phyloP scores from a whole-genome alignment of 2,113 vertebrate genomes.

The human (Homo sapiens) region DNA sequence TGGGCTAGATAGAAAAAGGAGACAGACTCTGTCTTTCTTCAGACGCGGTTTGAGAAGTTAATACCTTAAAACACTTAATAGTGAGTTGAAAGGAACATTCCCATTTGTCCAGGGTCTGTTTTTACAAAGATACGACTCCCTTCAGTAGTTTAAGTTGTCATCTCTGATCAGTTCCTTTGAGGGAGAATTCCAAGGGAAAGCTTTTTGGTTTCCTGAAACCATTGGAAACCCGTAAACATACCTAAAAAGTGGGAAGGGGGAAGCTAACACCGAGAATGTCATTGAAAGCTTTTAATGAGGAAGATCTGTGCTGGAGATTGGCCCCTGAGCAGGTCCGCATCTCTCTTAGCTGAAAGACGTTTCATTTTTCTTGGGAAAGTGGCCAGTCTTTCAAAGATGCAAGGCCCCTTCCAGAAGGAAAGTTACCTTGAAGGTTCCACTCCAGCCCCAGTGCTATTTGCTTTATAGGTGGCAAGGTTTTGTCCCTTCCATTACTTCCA shows the following conservation, averaged over 20 bases:
- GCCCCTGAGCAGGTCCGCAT: background rate
- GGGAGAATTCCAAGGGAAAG: background rate
- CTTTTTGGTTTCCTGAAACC: background rate
- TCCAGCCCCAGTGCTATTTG: background rate
- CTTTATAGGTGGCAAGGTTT: background rate
- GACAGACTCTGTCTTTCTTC: background rate
- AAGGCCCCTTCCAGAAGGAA: background rate
- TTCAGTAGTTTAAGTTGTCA: background rate
- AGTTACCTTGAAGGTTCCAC: background rate
- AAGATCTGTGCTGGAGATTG: background rate
- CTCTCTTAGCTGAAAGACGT: background rate
- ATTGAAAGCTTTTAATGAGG: background rate
- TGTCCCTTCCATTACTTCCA: background rate
- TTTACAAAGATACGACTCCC: background rate
- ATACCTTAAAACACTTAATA: background rate
- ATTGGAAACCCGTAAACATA: background rate
- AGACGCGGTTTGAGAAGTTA: background rate
- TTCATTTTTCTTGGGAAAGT: background rate
- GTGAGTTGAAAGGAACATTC: background rate
- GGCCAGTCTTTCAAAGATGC: background rate
- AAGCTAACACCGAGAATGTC: background rate
- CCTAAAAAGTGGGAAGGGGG: background rate
- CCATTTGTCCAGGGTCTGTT: background rate
- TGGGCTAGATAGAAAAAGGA: background rate
- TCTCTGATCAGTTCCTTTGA: background rate